phyloP scores from a whole-genome alignment of 2,888 invertebrate genomes.

The Pediacus dermestoides region DNA sequence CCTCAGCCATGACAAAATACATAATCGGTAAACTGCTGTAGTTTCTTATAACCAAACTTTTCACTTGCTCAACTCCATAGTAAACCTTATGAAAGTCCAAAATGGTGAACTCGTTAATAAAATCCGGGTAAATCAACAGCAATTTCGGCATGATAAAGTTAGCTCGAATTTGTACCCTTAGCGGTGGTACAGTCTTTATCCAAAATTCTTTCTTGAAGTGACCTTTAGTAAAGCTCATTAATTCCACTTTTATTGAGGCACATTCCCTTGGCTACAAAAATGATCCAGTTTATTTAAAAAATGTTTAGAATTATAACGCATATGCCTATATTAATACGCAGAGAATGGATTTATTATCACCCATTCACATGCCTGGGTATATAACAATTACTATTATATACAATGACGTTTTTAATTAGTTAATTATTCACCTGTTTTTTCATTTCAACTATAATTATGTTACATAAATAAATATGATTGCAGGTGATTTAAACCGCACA shows the following conservation, averaged over 20 bases:
- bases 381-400: slow-evolving; percentile 4
- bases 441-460: slow-evolving; percentile 10
- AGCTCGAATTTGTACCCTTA: slow-evolving; percentile 37
- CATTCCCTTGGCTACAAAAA: slow-evolving; percentile 23
- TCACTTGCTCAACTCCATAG: slow-evolving; percentile 41
- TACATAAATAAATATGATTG: slow-evolving; percentile 23
- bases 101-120: slow-evolving; percentile 42
- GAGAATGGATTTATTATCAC: too few species aligned
- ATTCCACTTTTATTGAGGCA: slow-evolving; percentile 39
- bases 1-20: slow-evolving; percentile 47
- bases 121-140: slow-evolving; percentile 39
- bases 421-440: slow-evolving; percentile 16
- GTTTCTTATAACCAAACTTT: slow-evolving; percentile 47
- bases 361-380: too few species aligned
- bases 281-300: not conserved
- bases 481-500: too few species aligned
- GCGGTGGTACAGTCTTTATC: slow-evolving; percentile 44
- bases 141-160: slow-evolving; percentile 45
- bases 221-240: slow-evolving; percentile 45
- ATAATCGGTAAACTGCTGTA: slow-evolving; percentile 44
- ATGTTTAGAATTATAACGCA: slow-evolving; percentile 2
- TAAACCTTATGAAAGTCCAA: slow-evolving; percentile 49
- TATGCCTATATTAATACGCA: too few species aligned
- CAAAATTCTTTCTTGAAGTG: slow-evolving; percentile 48
- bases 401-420: slow-evolving; percentile 12